A percentile compares a stretch with the other conserved stretches of the same genome.
phyloP scores from a whole-genome alignment of 2,797 vertebrate genomes.

The Meriones psammophilus region DNA sequence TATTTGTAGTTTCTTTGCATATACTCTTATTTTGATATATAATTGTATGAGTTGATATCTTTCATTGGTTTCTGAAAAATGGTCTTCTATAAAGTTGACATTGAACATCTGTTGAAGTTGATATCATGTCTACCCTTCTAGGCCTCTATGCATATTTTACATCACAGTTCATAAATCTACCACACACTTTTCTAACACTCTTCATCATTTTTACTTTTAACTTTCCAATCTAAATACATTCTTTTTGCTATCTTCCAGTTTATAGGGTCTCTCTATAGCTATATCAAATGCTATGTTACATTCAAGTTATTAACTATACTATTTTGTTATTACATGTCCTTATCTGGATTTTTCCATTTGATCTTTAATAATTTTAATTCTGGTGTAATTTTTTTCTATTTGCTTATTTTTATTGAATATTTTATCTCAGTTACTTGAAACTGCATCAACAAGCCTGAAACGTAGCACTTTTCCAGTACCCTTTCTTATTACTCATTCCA shows the following conservation, averaged over 20 bases:
- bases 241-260: background rate
- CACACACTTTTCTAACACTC: background rate
- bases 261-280: background rate
- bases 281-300: background rate
- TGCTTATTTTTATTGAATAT: background rate
- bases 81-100: background rate
- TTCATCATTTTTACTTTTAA: constrained; percentile 21
- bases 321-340: background rate
- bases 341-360: background rate
- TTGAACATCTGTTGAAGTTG: background rate
- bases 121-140: background rate
- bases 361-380: background rate
- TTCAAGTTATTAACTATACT: background rate
- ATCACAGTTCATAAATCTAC: background rate
- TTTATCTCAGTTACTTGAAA: background rate
- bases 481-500: background rate
- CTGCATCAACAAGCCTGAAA: background rate
- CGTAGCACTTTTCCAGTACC: background rate
- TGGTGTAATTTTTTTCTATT: background rate
- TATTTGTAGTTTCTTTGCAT: background rate
- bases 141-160: background rate
- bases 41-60: background rate
- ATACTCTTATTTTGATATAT: background rate
- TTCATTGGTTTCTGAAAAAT: background rate
- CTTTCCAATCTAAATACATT: background rate